Evolutionary conservation across 2,113 vertebrate species (phyloP).

Genomic region (Willisornis vidua): DNA sequence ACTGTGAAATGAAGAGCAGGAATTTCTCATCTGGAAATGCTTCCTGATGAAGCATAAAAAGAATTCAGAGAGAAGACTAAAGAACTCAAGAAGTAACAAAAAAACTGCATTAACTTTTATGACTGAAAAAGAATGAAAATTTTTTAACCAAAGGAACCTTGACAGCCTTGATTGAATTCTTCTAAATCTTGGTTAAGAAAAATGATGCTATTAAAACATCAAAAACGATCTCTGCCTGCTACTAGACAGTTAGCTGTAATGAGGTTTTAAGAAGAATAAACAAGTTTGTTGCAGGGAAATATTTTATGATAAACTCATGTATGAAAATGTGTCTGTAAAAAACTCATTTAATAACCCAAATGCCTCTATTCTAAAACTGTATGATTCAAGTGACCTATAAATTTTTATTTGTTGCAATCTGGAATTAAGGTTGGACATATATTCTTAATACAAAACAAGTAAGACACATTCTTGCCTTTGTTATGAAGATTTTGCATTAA

Average conservation of each 20-base stretch:
- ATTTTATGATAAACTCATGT: neutral
- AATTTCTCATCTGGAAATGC: neutral
- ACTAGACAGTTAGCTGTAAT: constrained; percentile 28
- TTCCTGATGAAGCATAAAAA: constrained; percentile 8
- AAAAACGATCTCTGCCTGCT: constrained; percentile 26
- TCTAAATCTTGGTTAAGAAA: constrained; percentile 26
- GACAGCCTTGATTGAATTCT: neutral
- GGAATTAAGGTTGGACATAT: neutral
- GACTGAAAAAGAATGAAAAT: neutral
- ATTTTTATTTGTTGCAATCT: constrained; percentile 12
- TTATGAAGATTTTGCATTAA: neutral
- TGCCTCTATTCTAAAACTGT: neutral
- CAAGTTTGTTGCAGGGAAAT: constrained; percentile 12
- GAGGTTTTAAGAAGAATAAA: constrained; percentile 48
- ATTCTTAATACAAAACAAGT: neutral
- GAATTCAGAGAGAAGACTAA: constrained; percentile 22
- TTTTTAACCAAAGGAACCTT: neutral
- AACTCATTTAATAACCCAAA: constrained; percentile 24
- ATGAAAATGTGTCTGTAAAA: constrained; percentile 19
- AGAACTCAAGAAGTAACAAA: constrained; percentile 19
- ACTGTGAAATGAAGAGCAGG: neutral
- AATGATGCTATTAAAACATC: constrained; percentile 40
- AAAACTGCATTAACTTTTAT: constrained; percentile 20
- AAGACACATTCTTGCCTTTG: neutral
- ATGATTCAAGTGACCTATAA: neutral